Conservation (phyloP, 2,888 invertebrate species). For the Sinhomidia bicolor region DNA sequence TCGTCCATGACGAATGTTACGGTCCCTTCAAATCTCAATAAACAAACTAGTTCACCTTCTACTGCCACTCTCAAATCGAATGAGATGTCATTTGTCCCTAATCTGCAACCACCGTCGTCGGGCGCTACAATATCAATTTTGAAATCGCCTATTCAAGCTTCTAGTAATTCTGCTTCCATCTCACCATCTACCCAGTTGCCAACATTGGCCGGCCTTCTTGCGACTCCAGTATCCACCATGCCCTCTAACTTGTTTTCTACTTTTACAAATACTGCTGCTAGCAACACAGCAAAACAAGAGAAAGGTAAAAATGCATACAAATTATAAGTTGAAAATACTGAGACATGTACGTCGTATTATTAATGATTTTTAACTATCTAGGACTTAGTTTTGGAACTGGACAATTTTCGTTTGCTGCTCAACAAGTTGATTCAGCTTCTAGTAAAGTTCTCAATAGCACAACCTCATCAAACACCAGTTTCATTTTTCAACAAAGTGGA, state of each 20-base stretch:
- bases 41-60: neutral
- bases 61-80: neutral
- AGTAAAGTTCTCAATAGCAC: neutral
- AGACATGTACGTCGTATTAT: no score
- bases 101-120: neutral
- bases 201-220: constrained; percentile 23
- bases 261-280: neutral
- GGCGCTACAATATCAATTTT: neutral
- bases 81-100: neutral
- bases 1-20: neutral
- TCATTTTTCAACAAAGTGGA: neutral
- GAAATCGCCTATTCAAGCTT: neutral
- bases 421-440: neutral
- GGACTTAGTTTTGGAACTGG: constrained; percentile 37
- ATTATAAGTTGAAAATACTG: neutral
- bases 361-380: no score
- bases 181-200: constrained; percentile 32
- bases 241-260: constrained; percentile 19
- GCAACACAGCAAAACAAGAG: neutral
- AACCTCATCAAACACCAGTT: neutral
- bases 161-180: neutral
- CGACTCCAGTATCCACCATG: constrained; percentile 19
- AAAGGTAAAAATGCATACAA: neutral
- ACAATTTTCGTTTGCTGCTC: neutral
- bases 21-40: neutral